These are phyloP conservation scores for Dusona sp. DNA, from an alignment of 2,888 invertebrate genomes.

Conservation along the genomic window DNA sequence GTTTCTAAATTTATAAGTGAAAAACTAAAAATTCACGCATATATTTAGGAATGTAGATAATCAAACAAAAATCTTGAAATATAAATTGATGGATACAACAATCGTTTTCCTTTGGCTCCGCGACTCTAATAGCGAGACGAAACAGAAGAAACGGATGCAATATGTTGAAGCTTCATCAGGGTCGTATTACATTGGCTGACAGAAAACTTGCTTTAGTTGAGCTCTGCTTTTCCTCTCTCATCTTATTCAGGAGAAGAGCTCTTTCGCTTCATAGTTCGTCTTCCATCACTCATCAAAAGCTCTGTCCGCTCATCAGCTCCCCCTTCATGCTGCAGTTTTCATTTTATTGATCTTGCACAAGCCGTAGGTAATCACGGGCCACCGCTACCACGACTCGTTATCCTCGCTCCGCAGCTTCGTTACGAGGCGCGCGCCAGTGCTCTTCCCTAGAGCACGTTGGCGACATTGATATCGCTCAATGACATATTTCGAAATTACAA, in stretches of 20 bases:
- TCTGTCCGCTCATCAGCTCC: conserved; percentile 1
- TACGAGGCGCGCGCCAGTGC: conserved; percentile 4
- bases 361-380: neutral
- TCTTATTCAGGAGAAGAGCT: neutral
- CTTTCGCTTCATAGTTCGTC: neutral
- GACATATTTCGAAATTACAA: conserved; percentile 2
- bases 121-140: neutral
- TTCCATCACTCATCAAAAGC: conserved; percentile 13
- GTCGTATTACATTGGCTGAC: too few species aligned
- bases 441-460: neutral
- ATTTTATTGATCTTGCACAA: conserved; percentile 16
- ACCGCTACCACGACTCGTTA: conserved; percentile 10
- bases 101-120: neutral
- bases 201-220: neutral
- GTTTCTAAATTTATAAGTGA: neutral
- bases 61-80: neutral
- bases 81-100: neutral
- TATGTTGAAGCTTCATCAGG: too few species aligned
- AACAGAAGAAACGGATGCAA: neutral
- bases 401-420: conserved; percentile 8
- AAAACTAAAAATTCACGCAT: neutral
- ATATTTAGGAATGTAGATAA: neutral
- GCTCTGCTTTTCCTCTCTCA: neutral
- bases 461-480: neutral
- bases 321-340: conserved; percentile 13